A percentile compares a stretch with the other conserved stretches of the same genome.
phyloP scores from a whole-genome alignment of 2,888 invertebrate species.

The Gerris lacustris region DNA sequence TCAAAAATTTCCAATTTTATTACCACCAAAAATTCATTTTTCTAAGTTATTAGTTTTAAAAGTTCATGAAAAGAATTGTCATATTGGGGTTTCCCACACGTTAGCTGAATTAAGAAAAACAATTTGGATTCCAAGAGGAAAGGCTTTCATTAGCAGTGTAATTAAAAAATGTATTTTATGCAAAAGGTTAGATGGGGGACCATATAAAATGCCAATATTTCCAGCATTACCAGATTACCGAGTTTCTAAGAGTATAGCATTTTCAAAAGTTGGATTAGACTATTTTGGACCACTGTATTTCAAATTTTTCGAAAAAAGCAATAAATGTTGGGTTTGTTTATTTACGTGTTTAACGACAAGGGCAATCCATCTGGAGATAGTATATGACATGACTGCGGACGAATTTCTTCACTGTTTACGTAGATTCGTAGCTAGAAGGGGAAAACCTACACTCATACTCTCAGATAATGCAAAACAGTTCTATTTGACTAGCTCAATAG shows the following conservation, averaged over 20 bases:
- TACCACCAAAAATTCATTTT: neutral
- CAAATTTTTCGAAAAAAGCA: neutral
- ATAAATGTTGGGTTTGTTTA: slow-evolving; percentile 31
- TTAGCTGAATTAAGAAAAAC: too few species aligned
- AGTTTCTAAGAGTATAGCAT: neutral
- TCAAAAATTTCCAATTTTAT: neutral
- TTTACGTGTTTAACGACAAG: slow-evolving; percentile 5
- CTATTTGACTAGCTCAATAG: neutral
- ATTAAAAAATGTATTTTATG: too few species aligned
- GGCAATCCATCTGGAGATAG: slow-evolving; percentile 14
- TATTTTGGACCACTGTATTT: too few species aligned
- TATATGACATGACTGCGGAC: slow-evolving; percentile 6
- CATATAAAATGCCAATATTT: neutral
- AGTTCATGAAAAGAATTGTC: too few species aligned
- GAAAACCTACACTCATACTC: neutral
- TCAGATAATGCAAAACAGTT: slow-evolving; percentile 16
- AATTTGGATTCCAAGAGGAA: too few species aligned
- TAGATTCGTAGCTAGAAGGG: slow-evolving; percentile 11
- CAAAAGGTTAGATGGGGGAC: neutral
- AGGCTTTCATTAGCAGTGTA: too few species aligned
- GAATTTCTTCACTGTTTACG: slow-evolving; percentile 8
- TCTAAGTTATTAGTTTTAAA: too few species aligned
- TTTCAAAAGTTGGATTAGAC: neutral
- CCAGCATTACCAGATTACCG: neutral
- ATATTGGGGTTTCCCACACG: too few species aligned